Percentiles rank a stretch among this genome's conserved stretches.
phyloP scores from a whole-genome alignment of 2,113 vertebrate genomes.

The Laticauda laticaudata region DNA sequence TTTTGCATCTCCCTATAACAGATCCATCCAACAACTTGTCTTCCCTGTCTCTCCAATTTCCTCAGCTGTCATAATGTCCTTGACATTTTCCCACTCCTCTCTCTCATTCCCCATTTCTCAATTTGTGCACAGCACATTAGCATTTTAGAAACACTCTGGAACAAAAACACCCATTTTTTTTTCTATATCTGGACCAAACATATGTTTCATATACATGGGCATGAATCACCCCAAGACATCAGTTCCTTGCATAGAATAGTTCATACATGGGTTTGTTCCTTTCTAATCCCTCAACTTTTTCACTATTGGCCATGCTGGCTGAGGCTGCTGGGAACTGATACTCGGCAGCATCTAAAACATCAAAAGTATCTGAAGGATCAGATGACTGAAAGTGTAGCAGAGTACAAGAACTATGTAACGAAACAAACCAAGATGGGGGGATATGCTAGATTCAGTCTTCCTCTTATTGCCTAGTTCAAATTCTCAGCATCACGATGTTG shows the following conservation, averaged over 20 bases:
- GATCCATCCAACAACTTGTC: background rate
- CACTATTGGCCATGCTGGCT: background rate
- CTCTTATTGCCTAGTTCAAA: background rate
- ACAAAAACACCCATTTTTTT: background rate
- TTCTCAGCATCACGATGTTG: too few relatives aligned
- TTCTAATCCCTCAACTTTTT: background rate
- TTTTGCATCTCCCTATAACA: background rate
- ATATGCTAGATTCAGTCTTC: background rate
- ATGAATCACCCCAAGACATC: background rate
- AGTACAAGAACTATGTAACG: background rate
- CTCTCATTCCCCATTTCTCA: background rate
- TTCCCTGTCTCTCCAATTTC: background rate
- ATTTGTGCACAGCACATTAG: background rate
- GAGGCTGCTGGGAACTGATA: background rate
- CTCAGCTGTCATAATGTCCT: background rate
- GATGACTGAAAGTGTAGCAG: background rate
- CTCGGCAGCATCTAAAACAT: background rate
- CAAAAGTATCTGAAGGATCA: background rate
- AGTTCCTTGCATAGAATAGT: background rate
- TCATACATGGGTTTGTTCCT: background rate
- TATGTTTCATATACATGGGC: background rate
- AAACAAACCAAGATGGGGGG: background rate
- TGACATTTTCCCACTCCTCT: background rate
- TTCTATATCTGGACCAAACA: background rate
- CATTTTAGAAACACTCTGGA: background rate